Percentiles rank a stretch among this genome's conserved stretches.
Conservation (phyloP, 2,888 invertebrate species). For the Drosophila fulvimacula region DNA sequence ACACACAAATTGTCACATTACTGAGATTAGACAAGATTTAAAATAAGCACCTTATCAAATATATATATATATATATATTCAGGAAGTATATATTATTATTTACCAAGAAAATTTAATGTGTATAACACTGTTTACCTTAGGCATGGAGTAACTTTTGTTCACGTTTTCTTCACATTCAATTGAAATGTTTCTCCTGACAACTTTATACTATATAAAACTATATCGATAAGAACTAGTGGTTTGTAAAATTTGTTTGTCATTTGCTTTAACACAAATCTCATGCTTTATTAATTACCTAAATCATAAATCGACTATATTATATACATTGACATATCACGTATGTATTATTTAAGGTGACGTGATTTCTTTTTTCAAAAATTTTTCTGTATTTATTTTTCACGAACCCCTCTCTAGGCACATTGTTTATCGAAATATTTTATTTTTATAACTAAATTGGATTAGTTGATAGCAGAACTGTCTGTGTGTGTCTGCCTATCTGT, state of each 20-base stretch:
- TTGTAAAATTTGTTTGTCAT: background rate
- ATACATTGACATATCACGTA: background rate
- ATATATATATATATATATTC: background rate
- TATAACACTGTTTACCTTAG: too few species aligned
- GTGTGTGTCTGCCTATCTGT: background rate
- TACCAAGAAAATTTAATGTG: too few species aligned
- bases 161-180: too few species aligned
- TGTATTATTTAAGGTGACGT: constrained; percentile 12
- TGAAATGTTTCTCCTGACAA: too few species aligned
- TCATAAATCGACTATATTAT: background rate
- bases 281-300: constrained; percentile 5
- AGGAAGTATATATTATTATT: too few species aligned
- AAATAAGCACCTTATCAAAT: background rate
- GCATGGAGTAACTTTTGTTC: too few species aligned
- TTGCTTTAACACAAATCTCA: background rate
- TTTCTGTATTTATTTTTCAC: background rate
- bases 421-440: constrained; percentile 22
- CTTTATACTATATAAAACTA: too few species aligned
- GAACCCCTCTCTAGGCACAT: constrained; percentile 6
- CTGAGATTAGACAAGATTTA: background rate
- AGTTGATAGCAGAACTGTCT: constrained; percentile 22
- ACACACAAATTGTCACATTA: background rate
- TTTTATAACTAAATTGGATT: constrained; percentile 24
- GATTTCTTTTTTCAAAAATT: background rate
- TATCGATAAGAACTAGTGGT: background rate